A percentile compares a stretch with the other conserved stretches of the same genome.
Evolutionary conservation across 1,140 invertebrate species (phyloP).

Genomic region (Rhopalosiphum maidis): DNA sequence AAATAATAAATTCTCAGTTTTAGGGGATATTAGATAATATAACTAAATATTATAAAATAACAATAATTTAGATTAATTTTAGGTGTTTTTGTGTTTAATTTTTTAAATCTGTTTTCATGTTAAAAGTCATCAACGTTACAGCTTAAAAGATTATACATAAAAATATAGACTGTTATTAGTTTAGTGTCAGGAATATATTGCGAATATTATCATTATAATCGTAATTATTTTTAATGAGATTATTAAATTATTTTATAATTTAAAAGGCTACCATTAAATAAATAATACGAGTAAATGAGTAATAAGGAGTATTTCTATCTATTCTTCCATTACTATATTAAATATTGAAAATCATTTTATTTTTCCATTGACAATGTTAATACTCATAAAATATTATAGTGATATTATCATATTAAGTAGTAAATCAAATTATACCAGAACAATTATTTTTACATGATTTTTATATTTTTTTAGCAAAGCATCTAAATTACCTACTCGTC

Average conservation of each 20-base stretch:
- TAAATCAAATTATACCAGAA: neutral
- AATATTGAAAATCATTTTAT: neutral
- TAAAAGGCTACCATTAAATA: neutral
- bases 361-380: neutral
- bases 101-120: neutral
- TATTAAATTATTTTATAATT: neutral
- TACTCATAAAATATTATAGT: too few species aligned
- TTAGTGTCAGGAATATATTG: neutral
- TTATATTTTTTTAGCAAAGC: neutral
- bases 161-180: neutral
- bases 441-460: neutral
- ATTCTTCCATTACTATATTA: neutral
- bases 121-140: neutral
- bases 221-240: neutral
- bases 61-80: neutral
- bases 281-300: neutral
- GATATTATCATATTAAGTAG: too few species aligned
- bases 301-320: neutral
- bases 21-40: neutral
- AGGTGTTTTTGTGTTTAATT: neutral
- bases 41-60: neutral
- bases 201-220: neutral
- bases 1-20: too few species aligned
- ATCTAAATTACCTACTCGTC: neutral
- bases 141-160: neutral